Conservation (phyloP, 2,797 vertebrate genomes). For the Liasis olivaceus region DNA sequence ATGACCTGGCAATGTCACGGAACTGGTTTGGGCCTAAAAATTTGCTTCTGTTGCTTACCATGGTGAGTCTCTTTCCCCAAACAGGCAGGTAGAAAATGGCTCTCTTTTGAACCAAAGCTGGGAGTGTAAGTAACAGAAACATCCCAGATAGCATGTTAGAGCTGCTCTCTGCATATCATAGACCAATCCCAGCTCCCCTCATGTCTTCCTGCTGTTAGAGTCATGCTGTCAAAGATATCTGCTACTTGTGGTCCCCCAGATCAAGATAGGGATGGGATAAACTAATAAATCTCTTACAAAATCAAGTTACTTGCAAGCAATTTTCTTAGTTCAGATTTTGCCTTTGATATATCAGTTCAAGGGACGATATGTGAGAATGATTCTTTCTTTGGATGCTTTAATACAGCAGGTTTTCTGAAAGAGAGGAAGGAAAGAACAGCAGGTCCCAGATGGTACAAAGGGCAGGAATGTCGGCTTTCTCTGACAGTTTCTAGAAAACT, state of each 20-base stretch:
- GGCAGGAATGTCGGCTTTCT: conserved; percentile 52
- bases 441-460: conserved; percentile 62
- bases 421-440: conserved; percentile 32
- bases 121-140: background rate
- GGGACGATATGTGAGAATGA: conserved; percentile 49
- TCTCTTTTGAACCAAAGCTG: background rate
- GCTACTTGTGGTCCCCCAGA: background rate
- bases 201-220: background rate
- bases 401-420: conserved; percentile 52
- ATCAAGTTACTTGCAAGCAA: background rate
- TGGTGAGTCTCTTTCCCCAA: no score
- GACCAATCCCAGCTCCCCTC: background rate
- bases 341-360: background rate
- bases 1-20: background rate
- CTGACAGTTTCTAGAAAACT: conserved; percentile 52
- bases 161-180: background rate
- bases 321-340: background rate
- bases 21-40: background rate
- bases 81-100: background rate
- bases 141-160: background rate
- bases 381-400: conserved; percentile 52
- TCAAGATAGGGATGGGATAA: background rate
- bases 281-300: background rate
- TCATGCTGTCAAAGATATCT: background rate
- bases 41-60: background rate